Conservation (phyloP, 2,888 invertebrate species). For the Apotomis turbidana region DNA sequence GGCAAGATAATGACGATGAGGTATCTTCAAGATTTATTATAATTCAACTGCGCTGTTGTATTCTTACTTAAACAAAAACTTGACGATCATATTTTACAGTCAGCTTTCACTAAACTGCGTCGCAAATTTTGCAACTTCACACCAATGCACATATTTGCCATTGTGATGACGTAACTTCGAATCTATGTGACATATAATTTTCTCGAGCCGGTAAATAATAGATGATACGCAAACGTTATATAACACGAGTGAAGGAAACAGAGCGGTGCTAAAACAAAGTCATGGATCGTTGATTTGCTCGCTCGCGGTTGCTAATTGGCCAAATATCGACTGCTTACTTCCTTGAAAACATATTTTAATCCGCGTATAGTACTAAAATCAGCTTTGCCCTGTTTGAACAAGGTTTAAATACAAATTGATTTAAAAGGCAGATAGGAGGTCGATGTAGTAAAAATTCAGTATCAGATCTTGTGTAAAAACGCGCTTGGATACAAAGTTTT, state of each 20-base stretch:
- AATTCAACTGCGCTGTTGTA: too few relatives aligned
- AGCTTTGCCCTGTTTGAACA: not conserved
- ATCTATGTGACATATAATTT: constrained; percentile 29
- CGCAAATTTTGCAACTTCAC: constrained; percentile 3
- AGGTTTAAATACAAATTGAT: not conserved
- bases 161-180: constrained; percentile 21
- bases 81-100: not conserved
- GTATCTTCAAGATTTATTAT: too few relatives aligned
- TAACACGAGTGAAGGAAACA: constrained; percentile 46
- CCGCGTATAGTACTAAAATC: not conserved
- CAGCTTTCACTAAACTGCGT: constrained; percentile 6
- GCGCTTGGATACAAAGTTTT: constrained; percentile 27
- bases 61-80: not conserved
- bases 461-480: constrained; percentile 36
- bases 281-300: constrained; percentile 50
- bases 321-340: constrained; percentile 23
- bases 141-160: not conserved
- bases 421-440: not conserved
- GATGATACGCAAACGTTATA: constrained; percentile 39
- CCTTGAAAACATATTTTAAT: not conserved
- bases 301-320: constrained; percentile 43
- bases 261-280: constrained; percentile 49
- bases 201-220: constrained; percentile 26
- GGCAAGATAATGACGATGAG: too few relatives aligned
- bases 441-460: not conserved